phyloP scores from a whole-genome alignment of 2,113 vertebrate species.

The Cyrtonyx montezumae region DNA sequence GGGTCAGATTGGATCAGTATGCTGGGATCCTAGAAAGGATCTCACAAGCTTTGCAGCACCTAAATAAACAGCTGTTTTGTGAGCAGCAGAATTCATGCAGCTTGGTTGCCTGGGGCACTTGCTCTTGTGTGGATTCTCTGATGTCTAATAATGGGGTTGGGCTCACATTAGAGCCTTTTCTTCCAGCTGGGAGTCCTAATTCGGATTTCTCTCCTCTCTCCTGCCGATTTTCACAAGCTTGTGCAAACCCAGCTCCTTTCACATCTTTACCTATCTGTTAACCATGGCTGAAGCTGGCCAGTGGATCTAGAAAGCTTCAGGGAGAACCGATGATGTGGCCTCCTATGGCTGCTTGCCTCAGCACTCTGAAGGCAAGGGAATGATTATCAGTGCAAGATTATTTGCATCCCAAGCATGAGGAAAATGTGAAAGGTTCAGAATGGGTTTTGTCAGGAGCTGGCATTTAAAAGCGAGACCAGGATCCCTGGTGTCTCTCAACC shows the following conservation, averaged over 20 bases:
- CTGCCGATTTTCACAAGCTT: conserved; percentile 35
- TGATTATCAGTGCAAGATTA: neutral
- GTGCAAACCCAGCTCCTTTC: conserved; percentile 21
- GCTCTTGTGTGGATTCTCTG: conserved; percentile 71
- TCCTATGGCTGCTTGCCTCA: neutral
- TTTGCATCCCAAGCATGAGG: neutral
- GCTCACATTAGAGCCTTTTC: conserved; percentile 63
- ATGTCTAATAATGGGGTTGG: conserved; percentile 71
- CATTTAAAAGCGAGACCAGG: neutral
- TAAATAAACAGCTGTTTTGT: conserved; percentile 45
- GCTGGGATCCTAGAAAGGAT: neutral
- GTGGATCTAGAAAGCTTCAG: neutral
- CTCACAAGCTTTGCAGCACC: conserved; percentile 25
- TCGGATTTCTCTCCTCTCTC: conserved; percentile 56
- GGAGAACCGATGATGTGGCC: neutral
- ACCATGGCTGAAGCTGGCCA: neutral
- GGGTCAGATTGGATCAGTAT: neutral
- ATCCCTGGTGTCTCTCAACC: neutral
- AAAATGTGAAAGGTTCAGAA: neutral
- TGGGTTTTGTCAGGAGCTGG: neutral
- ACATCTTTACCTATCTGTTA: conserved; percentile 21
- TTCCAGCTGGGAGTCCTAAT: conserved; percentile 62
- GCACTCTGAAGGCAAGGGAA: neutral
- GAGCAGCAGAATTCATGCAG: conserved; percentile 59
- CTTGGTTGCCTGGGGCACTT: conserved; percentile 33